Conservation (phyloP, 2,888 invertebrate species). For the Thymelicus acteon region DNA sequence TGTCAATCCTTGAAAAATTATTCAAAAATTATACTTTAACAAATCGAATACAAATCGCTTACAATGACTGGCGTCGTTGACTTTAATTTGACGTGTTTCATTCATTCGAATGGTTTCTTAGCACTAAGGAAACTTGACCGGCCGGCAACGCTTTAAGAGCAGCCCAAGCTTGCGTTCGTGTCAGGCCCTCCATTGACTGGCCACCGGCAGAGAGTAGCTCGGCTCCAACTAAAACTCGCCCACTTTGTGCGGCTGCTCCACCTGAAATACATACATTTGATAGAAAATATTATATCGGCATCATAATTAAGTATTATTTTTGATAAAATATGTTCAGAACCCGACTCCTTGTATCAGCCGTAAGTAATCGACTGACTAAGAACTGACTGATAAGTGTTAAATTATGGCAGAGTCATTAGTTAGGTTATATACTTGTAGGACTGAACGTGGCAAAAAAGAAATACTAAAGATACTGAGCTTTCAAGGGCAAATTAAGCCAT, state of each 20-base stretch:
- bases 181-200: conserved; percentile 91
- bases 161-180: conserved; percentile 98
- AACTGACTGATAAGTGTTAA: too few species aligned
- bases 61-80: conserved; percentile 4
- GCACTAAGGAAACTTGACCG: conserved; percentile 89
- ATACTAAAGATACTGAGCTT: too few species aligned
- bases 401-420: too few species aligned
- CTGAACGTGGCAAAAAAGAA: too few species aligned
- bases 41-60: background rate
- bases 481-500: too few species aligned
- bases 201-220: conserved; percentile 94
- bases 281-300: background rate
- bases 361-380: too few species aligned
- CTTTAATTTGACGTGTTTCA: conserved; percentile 2
- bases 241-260: conserved; percentile 95
- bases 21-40: background rate
- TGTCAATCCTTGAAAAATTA: background rate
- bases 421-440: too few species aligned
- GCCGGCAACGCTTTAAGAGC: conserved; percentile 95
- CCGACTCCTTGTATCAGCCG: too few species aligned
- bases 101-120: conserved; percentile 65
- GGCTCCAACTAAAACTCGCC: conserved; percentile 93
- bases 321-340: too few species aligned
- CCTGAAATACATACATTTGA: conserved; percentile 81
- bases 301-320: background rate